These are phyloP conservation scores for Apteryx owenii DNA, from an alignment of 2,113 vertebrate species.

Conservation along the genomic window DNA sequence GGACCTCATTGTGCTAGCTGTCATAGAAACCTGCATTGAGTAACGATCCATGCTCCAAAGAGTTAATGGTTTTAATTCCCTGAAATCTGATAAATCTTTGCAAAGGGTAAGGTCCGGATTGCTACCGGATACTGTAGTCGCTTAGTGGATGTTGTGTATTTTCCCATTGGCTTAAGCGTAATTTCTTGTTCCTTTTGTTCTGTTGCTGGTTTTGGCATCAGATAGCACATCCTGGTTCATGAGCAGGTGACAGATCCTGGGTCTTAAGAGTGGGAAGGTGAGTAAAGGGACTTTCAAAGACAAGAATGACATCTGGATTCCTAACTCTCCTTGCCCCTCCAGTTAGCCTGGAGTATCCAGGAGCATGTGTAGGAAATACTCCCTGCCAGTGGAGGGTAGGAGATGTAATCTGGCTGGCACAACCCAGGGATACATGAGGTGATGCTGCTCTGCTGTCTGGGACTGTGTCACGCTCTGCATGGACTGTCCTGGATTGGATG, in stretches of 20 bases:
- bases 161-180: conserved; percentile 24
- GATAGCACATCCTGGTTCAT: conserved; percentile 41
- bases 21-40: background rate
- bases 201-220: conserved; percentile 12
- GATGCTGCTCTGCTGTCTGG: background rate
- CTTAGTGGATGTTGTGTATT: background rate
- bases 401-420: background rate
- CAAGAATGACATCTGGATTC: background rate
- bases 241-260: background rate
- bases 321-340: rapidly evolving
- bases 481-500: background rate
- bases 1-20: conserved; percentile 1
- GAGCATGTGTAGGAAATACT: background rate
- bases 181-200: background rate
- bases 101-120: conserved; percentile 37
- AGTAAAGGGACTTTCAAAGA: background rate
- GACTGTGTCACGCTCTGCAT: rapidly evolving
- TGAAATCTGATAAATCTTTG: conserved; percentile 37
- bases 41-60: conserved; percentile 2
- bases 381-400: background rate
- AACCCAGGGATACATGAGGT: rapidly evolving
- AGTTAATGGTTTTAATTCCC: conserved; percentile 49
- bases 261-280: background rate
- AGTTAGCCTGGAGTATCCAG: background rate
- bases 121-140: background rate